Evolutionary conservation across 2,797 vertebrate genomes (phyloP).

Genomic region (Percopsis omiscomaycus): DNA sequence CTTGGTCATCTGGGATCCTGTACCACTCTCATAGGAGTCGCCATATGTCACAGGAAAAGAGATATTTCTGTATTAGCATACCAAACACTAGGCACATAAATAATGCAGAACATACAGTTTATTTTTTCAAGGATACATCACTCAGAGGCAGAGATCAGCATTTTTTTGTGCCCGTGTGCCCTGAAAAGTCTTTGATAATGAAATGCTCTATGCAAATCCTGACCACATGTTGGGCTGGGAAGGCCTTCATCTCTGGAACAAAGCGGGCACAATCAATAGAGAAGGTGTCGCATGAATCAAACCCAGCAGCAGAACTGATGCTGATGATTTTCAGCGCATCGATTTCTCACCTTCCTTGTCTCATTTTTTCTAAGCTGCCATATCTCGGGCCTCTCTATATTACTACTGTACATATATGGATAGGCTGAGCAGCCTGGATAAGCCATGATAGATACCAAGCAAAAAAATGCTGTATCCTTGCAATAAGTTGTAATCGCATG

Average conservation of each 20-base stretch:
- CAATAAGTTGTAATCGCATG: background rate
- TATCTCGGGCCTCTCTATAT: background rate
- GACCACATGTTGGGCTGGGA: conserved; percentile 50
- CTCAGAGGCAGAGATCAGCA: conserved; percentile 61
- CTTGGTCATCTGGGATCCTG: conserved; percentile 31
- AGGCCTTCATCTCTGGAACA: conserved; percentile 64
- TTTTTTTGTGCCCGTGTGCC: conserved; percentile 54
- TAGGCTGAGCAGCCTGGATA: background rate
- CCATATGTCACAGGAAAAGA: conserved; percentile 45
- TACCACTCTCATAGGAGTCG: conserved; percentile 19
- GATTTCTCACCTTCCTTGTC: conserved; percentile 21
- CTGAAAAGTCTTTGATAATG: conserved; percentile 56
- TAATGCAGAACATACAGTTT: conserved; percentile 63
- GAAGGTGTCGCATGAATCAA: conserved; percentile 40
- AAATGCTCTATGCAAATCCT: conserved; percentile 58
- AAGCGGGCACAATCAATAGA: conserved; percentile 49
- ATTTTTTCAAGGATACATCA: conserved; percentile 61
- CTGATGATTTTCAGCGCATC: conserved; percentile 30
- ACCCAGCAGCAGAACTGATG: conserved; percentile 10
- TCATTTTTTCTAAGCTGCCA: conserved; percentile 8
- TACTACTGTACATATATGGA: background rate
- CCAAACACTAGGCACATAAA: conserved; percentile 61
- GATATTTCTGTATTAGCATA: conserved; percentile 56
- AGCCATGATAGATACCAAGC: background rate
- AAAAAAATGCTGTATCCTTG: background rate